These are phyloP conservation scores for Colletes latitarsis DNA, from an alignment of 1,140 invertebrate genomes.

Conservation along the genomic window DNA sequence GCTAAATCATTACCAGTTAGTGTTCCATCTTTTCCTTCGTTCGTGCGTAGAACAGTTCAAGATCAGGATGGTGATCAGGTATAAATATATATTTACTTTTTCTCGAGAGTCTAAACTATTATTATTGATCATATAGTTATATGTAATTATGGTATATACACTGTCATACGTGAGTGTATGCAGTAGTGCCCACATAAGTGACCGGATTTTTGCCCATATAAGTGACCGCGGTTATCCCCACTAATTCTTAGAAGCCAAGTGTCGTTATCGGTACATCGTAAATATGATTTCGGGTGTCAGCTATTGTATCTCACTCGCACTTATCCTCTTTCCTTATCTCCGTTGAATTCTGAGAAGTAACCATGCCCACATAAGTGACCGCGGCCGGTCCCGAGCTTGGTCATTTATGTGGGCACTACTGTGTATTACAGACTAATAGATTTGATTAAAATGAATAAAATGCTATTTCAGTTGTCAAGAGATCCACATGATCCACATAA, in stretches of 20 bases:
- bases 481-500: conserved; percentile 82
- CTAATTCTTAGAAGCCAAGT: too few relatives aligned
- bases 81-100: conserved; percentile 45
- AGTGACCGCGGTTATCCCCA: too few relatives aligned
- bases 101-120: neutral
- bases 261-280: too few relatives aligned
- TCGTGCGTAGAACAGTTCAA: conserved; percentile 66
- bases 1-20: conserved; percentile 83
- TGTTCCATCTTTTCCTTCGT: conserved; percentile 80
- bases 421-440: neutral
- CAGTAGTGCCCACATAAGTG: too few relatives aligned
- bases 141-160: neutral
- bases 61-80: conserved; percentile 80
- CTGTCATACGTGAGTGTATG: neutral
- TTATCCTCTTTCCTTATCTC: too few relatives aligned
- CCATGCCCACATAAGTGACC: too few relatives aligned
- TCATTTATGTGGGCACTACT: too few relatives aligned
- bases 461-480: conserved; percentile 66
- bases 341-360: too few relatives aligned
- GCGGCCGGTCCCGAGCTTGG: too few relatives aligned
- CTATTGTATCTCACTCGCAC: too few relatives aligned
- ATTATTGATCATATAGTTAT: neutral
- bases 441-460: conserved; percentile 21
- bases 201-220: too few relatives aligned
- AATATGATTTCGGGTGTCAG: too few relatives aligned